Evolutionary conservation across 2,113 vertebrate genomes (phyloP).

Genomic region (Ranitomeya imitator): DNA sequence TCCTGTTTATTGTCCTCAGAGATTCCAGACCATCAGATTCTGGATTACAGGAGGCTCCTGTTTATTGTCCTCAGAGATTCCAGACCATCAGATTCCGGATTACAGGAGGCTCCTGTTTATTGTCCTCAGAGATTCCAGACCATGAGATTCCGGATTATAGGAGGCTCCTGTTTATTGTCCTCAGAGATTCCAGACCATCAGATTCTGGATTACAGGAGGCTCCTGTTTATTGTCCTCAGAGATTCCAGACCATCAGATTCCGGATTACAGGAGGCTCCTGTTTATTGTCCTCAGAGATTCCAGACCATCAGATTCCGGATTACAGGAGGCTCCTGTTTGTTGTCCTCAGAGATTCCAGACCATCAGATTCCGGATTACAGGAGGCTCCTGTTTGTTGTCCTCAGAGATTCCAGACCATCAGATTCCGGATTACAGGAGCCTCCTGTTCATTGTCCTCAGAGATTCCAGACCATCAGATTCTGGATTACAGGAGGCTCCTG

Average conservation of each 20-base stretch:
- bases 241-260: not conserved
- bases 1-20: not conserved
- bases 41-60: not conserved
- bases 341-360: not conserved
- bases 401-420: no score
- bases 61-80: no score
- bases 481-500: not conserved
- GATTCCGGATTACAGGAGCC: not conserved
- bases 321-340: no score
- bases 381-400: not conserved
- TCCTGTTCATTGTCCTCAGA: no score
- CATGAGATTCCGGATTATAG: not conserved
- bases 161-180: no score
- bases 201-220: not conserved
- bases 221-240: no score
- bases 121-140: not conserved
- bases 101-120: no score
- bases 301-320: not conserved
- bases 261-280: no score
- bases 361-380: not conserved
- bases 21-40: not conserved
- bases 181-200: not conserved
- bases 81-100: not conserved
- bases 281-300: no score
- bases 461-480: not conserved